Evolutionary conservation across 2,888 invertebrate genomes (phyloP).

Genomic region (Thysanoteuthis rhombus): DNA sequence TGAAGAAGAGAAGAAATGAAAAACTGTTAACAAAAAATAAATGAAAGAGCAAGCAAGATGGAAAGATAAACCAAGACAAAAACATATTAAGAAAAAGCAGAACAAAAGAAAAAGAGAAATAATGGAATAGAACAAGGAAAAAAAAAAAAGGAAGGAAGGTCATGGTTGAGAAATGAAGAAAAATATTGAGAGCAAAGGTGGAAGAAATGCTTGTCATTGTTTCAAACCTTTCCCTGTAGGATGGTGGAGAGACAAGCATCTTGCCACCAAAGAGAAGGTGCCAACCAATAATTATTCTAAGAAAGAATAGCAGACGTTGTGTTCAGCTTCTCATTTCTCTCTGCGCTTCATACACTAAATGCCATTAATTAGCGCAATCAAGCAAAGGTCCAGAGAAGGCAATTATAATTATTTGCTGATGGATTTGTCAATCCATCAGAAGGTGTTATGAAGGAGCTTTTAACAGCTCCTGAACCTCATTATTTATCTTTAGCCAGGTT

Average conservation of each 20-base stretch:
- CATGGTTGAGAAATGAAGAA: not conserved
- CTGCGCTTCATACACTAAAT: not conserved
- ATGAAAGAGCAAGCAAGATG: not conserved
- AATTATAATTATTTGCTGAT: not conserved
- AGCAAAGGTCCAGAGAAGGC: not conserved
- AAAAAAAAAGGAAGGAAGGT: not conserved
- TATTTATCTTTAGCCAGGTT: not conserved
- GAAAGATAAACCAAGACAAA: not conserved
- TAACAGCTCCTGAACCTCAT: not conserved
- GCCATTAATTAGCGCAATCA: not conserved
- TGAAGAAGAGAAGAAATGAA: not conserved
- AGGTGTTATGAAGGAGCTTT: not conserved
- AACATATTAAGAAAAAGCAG: too few relatives aligned
- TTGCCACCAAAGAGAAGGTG: not conserved
- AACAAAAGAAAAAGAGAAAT: not conserved
- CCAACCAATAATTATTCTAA: not conserved
- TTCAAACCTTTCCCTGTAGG: not conserved
- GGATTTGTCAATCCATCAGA: not conserved
- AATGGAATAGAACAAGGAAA: not conserved
- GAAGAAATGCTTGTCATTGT: not conserved
- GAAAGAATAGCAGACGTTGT: not conserved
- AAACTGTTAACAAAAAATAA: not conserved
- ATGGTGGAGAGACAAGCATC: not conserved
- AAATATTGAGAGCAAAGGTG: not conserved
- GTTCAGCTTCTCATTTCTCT: not conserved